Base-by-base conservation (phyloP, 2,888 invertebrate genomes). In the Yponomeuta sedellus region DNA sequence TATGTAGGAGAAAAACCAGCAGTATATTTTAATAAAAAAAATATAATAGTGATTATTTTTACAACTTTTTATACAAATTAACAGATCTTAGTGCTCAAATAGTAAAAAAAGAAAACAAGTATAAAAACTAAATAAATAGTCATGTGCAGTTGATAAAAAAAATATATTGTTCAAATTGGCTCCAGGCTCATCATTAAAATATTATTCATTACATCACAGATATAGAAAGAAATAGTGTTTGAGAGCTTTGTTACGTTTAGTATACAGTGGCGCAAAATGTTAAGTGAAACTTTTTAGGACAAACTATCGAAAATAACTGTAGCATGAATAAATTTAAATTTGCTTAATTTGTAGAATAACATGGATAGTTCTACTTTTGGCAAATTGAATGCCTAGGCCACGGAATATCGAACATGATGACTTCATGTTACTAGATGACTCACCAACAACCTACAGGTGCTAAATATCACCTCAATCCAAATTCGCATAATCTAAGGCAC, bases 31-130 rank as follows among this genome's bases (percentile, higher is more conserved):
- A 71, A 76, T 76, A 75, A 77, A 80, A 80, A 84, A 82, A 81
- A 75, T 73, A 80, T 80, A 81, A 82, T 82, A 81, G 78, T 80
- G 77, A 80, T 83, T 80, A 81, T 75, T 78, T 81, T 80, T 78
- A 78, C 78, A 76, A 73, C 74, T 79, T 86, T 83, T 81, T 88
- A 90, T 82, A 86, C 85, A 86, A 16, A 39, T 86, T 89, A 88
- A 90, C 91, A 91, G 91, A 91, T 91, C 91, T 88, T 84, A 85
- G 89, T 91, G 89, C 85, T 83, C 82, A 84, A 83, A 83, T 80
- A 84, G 79, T 64, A 78, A 74, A 75, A 81, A 83, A 83, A 84
- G 75, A 85, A 83, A 83, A 84, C 75, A 85, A 82, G 61, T 64
- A 69, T 70, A 61, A 70, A 71, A 82, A 84, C 81, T 86, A 87